These are phyloP conservation scores for Cantharis lateralis DNA, from an alignment of 2,888 invertebrate species.

Conservation along the genomic window DNA sequence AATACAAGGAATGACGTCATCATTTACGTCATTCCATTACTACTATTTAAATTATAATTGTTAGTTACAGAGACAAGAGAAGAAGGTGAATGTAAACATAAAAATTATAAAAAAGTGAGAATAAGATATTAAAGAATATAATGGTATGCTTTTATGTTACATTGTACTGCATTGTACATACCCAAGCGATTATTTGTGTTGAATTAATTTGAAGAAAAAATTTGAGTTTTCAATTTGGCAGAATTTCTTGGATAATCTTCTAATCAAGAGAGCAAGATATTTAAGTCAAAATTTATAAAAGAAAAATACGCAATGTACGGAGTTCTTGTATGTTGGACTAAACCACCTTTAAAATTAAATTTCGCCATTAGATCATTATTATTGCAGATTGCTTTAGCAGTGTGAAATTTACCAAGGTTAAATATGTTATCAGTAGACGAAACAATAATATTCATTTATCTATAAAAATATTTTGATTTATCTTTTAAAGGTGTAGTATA, in stretches of 20 bases:
- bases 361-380: not conserved
- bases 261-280: too few relatives aligned
- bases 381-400: not conserved
- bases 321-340: too few relatives aligned
- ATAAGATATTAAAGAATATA: not conserved
- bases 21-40: not conserved
- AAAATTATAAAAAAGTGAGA: not conserved
- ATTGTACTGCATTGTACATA: too few relatives aligned
- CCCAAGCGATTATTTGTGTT: too few relatives aligned
- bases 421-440: not conserved
- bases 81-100: not conserved
- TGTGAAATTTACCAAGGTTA: not conserved
- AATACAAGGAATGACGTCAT: not conserved
- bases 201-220: too few relatives aligned
- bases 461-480: not conserved
- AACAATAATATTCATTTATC: not conserved
- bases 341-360: not conserved
- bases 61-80: not conserved
- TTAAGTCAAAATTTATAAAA: too few relatives aligned
- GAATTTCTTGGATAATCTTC: too few relatives aligned
- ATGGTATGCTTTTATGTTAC: not conserved
- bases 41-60: not conserved
- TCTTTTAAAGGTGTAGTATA: not conserved
- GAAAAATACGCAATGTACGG: too few relatives aligned
- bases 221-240: too few relatives aligned